These are phyloP conservation scores for Petrolisthes manimaculis DNA, from an alignment of 2,888 invertebrate species.

Conservation along the genomic window DNA sequence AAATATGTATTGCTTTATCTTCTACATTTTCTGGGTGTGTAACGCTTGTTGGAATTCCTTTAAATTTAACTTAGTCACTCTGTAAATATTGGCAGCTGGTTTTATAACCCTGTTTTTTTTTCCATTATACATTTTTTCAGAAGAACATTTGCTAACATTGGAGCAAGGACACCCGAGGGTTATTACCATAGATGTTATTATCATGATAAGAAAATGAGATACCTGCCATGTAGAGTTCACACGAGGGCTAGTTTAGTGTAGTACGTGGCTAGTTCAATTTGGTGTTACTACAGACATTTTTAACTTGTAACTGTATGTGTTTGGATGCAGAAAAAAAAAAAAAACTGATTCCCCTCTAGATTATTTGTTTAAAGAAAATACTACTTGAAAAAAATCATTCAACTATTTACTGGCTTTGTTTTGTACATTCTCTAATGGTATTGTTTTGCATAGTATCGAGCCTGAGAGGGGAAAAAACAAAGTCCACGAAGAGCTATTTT, in stretches of 20 bases:
- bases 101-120: background rate
- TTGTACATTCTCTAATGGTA: background rate
- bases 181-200: background rate
- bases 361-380: background rate
- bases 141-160: background rate
- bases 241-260: conserved; percentile 18
- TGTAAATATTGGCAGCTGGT: background rate
- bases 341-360: background rate
- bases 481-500: conserved; percentile 46
- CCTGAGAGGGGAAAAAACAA: conserved; percentile 36
- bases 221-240: conserved; percentile 26
- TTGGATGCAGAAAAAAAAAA: background rate
- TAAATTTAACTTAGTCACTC: background rate
- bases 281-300: conserved; percentile 7
- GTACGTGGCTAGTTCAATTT: conserved; percentile 5
- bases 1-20: background rate
- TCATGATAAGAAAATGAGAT: conserved; percentile 3
- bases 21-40: background rate
- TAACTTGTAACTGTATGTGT: background rate
- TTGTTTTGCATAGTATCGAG: conserved; percentile 23
- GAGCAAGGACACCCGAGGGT: background rate
- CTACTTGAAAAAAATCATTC: background rate
- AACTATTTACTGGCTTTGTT: background rate
- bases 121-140: no score
- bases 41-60: background rate